These are phyloP conservation scores for Anomalospiza imberbis DNA, from an alignment of 2,797 vertebrate genomes.

Conservation along the genomic window DNA sequence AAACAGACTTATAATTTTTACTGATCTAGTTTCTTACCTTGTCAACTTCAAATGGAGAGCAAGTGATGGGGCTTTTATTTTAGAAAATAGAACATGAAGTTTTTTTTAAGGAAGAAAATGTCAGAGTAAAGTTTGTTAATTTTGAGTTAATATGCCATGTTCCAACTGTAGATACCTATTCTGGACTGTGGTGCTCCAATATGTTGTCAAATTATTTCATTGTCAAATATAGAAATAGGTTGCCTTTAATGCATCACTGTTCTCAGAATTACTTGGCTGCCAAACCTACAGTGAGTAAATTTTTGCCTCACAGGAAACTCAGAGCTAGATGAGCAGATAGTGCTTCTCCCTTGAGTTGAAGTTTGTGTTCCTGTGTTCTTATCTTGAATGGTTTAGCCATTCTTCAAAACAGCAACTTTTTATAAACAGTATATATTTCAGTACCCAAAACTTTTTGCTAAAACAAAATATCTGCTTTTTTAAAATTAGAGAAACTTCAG, in stretches of 20 bases:
- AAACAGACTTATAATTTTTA: not conserved
- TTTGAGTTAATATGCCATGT: not conserved
- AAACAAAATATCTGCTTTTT: not conserved
- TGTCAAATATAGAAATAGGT: not conserved
- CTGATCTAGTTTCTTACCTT: not conserved
- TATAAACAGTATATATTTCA: not conserved
- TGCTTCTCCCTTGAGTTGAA: not conserved
- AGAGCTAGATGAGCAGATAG: not conserved
- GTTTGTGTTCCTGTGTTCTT: not conserved
- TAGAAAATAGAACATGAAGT: not conserved
- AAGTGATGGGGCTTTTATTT: not conserved
- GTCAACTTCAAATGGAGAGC: not conserved
- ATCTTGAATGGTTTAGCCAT: not conserved
- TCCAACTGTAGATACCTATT: not conserved
- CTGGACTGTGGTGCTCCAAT: not conserved
- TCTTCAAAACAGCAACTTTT: not conserved
- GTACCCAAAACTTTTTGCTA: not conserved
- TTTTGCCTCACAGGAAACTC: not conserved
- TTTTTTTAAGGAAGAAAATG: not conserved
- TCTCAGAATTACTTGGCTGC: not conserved
- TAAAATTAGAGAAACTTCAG: not conserved
- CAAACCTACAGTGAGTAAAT: not conserved
- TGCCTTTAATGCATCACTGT: not conserved
- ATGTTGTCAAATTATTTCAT: not conserved
- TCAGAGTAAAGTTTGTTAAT: not conserved